phyloP scores from a whole-genome alignment of 2,113 vertebrate genomes.

The Suricata suricatta region DNA sequence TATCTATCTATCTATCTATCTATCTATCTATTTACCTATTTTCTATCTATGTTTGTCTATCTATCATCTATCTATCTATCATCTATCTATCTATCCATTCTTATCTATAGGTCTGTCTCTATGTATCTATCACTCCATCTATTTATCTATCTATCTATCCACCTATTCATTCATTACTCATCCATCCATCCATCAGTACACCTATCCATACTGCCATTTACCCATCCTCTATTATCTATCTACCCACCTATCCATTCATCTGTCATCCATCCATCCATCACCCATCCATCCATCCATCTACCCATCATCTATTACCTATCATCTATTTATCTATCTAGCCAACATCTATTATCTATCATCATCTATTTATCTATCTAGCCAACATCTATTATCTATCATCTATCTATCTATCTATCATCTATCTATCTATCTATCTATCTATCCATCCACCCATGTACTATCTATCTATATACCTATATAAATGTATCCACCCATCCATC shows the following conservation, averaged over 20 bases:
- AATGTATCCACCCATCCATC: neutral
- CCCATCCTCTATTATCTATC: neutral
- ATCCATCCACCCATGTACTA: neutral
- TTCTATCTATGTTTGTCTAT: neutral
- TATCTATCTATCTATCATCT: neutral
- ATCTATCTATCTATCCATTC: too few relatives aligned
- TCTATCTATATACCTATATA: too few relatives aligned
- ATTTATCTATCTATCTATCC: too few relatives aligned
- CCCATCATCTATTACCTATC: neutral
- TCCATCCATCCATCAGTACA: too few relatives aligned
- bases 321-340: neutral
- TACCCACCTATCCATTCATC: neutral
- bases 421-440: fast-evolving
- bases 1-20: too few relatives aligned
- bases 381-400: neutral
- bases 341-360: neutral
- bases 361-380: fast-evolving
- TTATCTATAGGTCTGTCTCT: too few relatives aligned
- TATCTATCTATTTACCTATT: too few relatives aligned
- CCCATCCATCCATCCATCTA: neutral
- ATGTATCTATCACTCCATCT: neutral
- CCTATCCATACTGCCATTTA: neutral
- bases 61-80: too few relatives aligned
- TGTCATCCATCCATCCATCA: too few relatives aligned
- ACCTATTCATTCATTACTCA: too few relatives aligned